Percentiles rank a stretch among this genome's conserved stretches.
phyloP scores from a whole-genome alignment of 92 coral and sea anemone species.

The Blastomussa wellsi region DNA sequence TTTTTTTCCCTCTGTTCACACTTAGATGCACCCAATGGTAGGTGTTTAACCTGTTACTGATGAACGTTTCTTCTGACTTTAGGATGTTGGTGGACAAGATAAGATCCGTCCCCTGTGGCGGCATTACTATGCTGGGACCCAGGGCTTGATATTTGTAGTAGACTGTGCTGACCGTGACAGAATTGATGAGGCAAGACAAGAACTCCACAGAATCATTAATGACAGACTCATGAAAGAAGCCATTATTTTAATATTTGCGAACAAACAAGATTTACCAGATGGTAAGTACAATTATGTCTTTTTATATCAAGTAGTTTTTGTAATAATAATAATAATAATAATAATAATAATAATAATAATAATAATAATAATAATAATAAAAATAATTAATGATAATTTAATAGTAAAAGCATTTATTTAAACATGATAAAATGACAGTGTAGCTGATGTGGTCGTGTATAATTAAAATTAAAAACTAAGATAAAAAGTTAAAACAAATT shows the following conservation, averaged over 20 bases:
- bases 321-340: no score
- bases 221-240: constrained; percentile 95
- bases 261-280: constrained; percentile 98
- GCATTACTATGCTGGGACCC: constrained; percentile 95
- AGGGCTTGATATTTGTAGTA: constrained; percentile 93
- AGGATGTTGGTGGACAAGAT: constrained; percentile 99
- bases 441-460: no score
- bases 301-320: background rate
- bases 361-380: no score
- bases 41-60: no score
- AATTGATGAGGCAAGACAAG: constrained; percentile 92
- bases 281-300: constrained; percentile 53
- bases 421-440: no score
- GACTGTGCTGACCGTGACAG: constrained; percentile 94
- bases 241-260: constrained; percentile 89
- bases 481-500: no score
- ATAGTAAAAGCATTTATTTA: no score
- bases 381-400: no score
- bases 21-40: no score
- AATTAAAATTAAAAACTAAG: no score
- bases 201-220: constrained; percentile 82
- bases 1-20: no score
- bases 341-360: no score
- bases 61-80: background rate
- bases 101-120: constrained; percentile 99